These are phyloP conservation scores for Xenentodon cancila DNA, from an alignment of 2,797 vertebrate genomes.

Conservation along the genomic window DNA sequence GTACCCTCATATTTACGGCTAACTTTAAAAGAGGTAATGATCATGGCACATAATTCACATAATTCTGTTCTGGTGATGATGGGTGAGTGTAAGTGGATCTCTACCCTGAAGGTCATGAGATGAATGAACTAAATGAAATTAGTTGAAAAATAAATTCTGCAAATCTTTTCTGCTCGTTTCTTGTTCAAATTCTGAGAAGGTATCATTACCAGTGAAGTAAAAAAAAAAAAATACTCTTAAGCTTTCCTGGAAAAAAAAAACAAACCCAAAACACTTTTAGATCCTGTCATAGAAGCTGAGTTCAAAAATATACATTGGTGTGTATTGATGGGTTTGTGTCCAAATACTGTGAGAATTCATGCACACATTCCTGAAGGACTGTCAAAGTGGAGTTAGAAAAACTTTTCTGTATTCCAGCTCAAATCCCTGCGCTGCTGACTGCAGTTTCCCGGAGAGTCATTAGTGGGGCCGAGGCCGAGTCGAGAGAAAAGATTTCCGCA, in stretches of 20 bases:
- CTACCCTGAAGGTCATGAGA: not conserved
- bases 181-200: not conserved
- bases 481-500: constrained; percentile 63
- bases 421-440: constrained; percentile 88
- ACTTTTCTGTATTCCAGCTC: constrained; percentile 73
- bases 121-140: not conserved
- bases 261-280: not conserved
- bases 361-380: not conserved
- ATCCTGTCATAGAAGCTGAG: not conserved
- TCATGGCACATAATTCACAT: not conserved
- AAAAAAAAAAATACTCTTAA: not conserved
- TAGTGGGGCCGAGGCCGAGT: constrained; percentile 43
- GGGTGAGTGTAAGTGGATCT: not conserved
- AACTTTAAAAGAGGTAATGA: not conserved
- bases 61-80: not conserved
- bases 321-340: not conserved
- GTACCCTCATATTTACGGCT: too few relatives aligned
- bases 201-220: not conserved
- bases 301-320: not conserved
- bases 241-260: not conserved
- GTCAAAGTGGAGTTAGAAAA: constrained; percentile 45
- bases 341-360: constrained; percentile 1
- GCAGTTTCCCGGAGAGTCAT: constrained; percentile 85
- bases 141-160: not conserved
- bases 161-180: not conserved